Conservation (phyloP, 2,797 vertebrate genomes). For the Halcyon badia region DNA sequence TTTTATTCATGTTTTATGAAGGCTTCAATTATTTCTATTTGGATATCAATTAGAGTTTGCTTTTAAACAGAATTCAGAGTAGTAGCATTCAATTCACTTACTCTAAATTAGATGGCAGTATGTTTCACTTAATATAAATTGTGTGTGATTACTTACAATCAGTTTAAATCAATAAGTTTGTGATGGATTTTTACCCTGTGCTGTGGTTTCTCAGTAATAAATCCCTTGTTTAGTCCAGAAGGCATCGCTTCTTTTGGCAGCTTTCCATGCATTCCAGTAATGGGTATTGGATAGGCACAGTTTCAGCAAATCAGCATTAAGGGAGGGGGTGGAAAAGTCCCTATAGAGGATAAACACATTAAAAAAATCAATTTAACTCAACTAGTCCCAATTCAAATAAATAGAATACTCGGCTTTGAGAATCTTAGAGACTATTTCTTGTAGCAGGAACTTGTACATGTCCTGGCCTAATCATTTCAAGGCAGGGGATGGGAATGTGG, state of each 20-base stretch:
- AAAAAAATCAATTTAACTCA: constrained; percentile 66
- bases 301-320: constrained; percentile 58
- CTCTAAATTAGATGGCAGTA: constrained; percentile 65
- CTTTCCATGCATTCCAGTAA: constrained; percentile 62
- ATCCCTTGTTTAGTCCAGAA: constrained; percentile 71
- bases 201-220: constrained; percentile 68
- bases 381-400: constrained; percentile 35
- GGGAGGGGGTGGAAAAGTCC: not conserved
- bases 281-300: constrained; percentile 63
- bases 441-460: not conserved
- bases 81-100: constrained; percentile 43
- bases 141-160: constrained; percentile 71
- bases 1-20: constrained; percentile 50
- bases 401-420: constrained; percentile 12
- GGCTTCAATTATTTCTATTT: constrained; percentile 48
- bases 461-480: not conserved
- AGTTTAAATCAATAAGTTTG: constrained; percentile 74
- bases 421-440: not conserved
- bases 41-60: constrained; percentile 57
- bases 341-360: constrained; percentile 49
- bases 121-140: constrained; percentile 74
- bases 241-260: constrained; percentile 62
- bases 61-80: constrained; percentile 54
- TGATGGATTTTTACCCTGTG: constrained; percentile 65
- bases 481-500: not conserved